A percentile compares a stretch with the other conserved stretches of the same genome.
Evolutionary conservation across 2,797 vertebrate species (phyloP).

Genomic region (Bovichtus variegatus): DNA sequence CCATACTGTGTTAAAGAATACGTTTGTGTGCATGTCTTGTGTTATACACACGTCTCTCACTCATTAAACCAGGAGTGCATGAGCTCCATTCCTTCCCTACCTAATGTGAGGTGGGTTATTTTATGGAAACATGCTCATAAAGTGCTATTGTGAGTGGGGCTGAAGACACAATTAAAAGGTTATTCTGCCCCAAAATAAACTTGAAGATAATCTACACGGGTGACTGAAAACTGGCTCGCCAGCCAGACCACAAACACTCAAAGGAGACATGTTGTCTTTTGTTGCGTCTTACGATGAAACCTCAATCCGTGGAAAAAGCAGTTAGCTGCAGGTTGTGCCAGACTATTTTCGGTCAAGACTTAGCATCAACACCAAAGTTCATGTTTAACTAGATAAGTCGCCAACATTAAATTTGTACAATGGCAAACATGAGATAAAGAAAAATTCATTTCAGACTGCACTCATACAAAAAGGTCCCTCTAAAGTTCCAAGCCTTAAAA

Average conservation of each 20-base stretch:
- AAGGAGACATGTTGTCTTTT: constrained; percentile 53
- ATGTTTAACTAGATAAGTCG: constrained; percentile 61
- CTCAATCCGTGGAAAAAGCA: constrained; percentile 67
- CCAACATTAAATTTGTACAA: constrained; percentile 43
- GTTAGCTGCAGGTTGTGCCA: constrained; percentile 34
- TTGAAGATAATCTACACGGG: constrained; percentile 60
- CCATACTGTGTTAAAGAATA: constrained; percentile 43
- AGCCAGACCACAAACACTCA: constrained; percentile 55
- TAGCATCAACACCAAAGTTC: constrained; percentile 35
- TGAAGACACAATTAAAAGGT: constrained; percentile 73
- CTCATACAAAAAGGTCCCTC: constrained; percentile 10
- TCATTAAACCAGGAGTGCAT: constrained; percentile 71
- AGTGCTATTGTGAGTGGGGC: constrained; percentile 71
- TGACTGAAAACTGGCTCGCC: constrained; percentile 59
- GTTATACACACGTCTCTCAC: constrained; percentile 52
- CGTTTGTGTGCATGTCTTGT: constrained; percentile 28
- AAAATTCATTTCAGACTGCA: constrained; percentile 14
- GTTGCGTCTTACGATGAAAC: constrained; percentile 44
- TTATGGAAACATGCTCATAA: constrained; percentile 78
- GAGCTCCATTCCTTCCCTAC: constrained; percentile 48
- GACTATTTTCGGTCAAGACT: constrained; percentile 32
- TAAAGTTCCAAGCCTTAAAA: constrained; percentile 65
- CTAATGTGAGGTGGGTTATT: constrained; percentile 60
- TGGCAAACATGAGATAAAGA: constrained; percentile 47
- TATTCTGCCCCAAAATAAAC: constrained; percentile 66